Conservation (phyloP, 2,888 invertebrate genomes). For the Labia minor region DNA sequence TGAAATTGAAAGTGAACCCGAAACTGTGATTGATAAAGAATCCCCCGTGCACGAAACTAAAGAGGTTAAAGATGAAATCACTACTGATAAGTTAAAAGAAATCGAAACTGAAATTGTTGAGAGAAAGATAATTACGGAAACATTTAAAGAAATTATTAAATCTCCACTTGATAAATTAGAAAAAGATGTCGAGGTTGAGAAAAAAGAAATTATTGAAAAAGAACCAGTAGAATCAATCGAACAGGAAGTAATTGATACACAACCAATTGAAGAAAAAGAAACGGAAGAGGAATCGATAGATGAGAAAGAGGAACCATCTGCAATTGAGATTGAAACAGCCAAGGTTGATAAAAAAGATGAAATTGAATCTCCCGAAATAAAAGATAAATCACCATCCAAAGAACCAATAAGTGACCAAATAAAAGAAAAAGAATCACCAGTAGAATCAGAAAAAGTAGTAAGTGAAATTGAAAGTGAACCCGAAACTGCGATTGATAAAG, state of each 20-base stretch:
- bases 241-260: background rate
- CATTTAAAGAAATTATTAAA: background rate
- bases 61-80: background rate
- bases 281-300: background rate
- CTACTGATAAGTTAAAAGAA: background rate
- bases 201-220: too few species aligned
- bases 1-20: background rate
- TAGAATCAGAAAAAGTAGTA: too few species aligned
- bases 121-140: background rate
- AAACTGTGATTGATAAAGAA: background rate
- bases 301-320: background rate
- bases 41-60: background rate
- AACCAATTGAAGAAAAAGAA: background rate
- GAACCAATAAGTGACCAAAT: too few species aligned
- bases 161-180: conserved; percentile 17
- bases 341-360: conserved; percentile 14
- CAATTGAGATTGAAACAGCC: background rate
- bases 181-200: background rate
- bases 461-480: too few species aligned
- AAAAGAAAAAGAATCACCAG: too few species aligned
- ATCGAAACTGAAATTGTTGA: background rate
- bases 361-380: too few species aligned
- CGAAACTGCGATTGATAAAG: too few species aligned
- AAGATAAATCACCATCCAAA: too few species aligned
- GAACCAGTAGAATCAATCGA: background rate